Evolutionary conservation across 2,888 invertebrate species (phyloP).

Genomic region (Octonoba sinensis): DNA sequence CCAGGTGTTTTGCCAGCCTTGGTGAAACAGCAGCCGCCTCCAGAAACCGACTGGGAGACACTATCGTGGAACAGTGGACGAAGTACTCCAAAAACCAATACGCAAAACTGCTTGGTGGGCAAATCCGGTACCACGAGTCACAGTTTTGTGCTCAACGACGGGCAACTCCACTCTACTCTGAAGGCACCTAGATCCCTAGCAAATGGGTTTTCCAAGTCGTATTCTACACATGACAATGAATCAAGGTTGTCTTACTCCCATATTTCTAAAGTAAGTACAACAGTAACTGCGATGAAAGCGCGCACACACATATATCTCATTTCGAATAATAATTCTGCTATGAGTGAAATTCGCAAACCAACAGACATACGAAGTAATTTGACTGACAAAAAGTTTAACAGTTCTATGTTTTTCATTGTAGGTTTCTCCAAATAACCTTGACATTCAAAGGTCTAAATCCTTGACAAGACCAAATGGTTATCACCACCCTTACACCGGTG

Average conservation of each 20-base stretch:
- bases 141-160: slow-evolving; percentile 76
- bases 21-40: slow-evolving; percentile 28
- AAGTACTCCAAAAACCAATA: slow-evolving; percentile 87
- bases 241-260: slow-evolving; percentile 91
- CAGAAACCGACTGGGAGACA: slow-evolving; percentile 81
- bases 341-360: slow-evolving; percentile 72
- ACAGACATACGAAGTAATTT: slow-evolving; percentile 65
- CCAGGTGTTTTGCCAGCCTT: background rate
- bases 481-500: slow-evolving; percentile 67
- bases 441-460: slow-evolving; percentile 87
- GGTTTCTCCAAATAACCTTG: slow-evolving; percentile 69
- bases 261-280: slow-evolving; percentile 72
- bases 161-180: slow-evolving; percentile 69
- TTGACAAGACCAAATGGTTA: slow-evolving; percentile 85
- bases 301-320: too few species aligned
- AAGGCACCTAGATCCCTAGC: slow-evolving; percentile 9
- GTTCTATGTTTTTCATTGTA: slow-evolving; percentile 72
- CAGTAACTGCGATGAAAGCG: too few species aligned
- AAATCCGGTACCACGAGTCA: slow-evolving; percentile 47
- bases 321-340: too few species aligned
- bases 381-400: too few species aligned
- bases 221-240: slow-evolving; percentile 82
- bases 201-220: slow-evolving; percentile 39
- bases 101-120: slow-evolving; percentile 76
- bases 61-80: slow-evolving; percentile 91